A percentile compares a stretch with the other conserved stretches of the same genome.
These are phyloP conservation scores for Aulostomus chinensis DNA, from an alignment of 2,797 vertebrate genomes.

Conservation along the genomic window DNA sequence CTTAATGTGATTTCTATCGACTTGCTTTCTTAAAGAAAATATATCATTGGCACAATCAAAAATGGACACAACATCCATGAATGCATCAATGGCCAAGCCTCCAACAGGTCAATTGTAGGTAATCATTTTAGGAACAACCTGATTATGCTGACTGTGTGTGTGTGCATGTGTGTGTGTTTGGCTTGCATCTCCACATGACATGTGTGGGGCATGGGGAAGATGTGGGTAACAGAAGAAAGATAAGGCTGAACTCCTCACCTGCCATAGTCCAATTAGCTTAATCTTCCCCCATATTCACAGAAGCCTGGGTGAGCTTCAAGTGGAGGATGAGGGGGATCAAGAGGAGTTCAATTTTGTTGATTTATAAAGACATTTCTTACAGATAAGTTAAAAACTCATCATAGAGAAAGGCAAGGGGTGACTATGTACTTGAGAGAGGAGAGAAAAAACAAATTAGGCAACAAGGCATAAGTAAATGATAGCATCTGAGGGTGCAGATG, in stretches of 20 bases:
- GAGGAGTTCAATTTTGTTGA: constrained; percentile 25
- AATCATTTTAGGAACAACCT: too few species aligned
- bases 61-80: constrained; percentile 61
- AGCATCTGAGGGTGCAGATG: too few species aligned
- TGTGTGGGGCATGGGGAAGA: constrained; percentile 4
- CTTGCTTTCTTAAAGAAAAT: constrained; percentile 61
- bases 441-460: too few species aligned
- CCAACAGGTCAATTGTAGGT: constrained; percentile 44
- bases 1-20: too few species aligned
- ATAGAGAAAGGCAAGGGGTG: too few species aligned
- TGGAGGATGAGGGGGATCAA: constrained; percentile 39
- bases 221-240: background rate
- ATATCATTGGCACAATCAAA: constrained; percentile 71
- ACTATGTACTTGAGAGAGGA: too few species aligned
- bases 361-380: constrained; percentile 14
- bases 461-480: too few species aligned
- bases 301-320: constrained; percentile 14
- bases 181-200: constrained; percentile 6
- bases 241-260: constrained; percentile 40
- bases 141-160: background rate
- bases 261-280: constrained; percentile 51
- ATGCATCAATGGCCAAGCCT: constrained; percentile 42
- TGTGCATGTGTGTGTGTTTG: constrained; percentile 10
- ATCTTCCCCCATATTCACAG: constrained; percentile 49
- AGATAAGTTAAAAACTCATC: too few species aligned